Evolutionary conservation across 2,888 invertebrate species (phyloP).

Genomic region (Cetonia aurata): DNA sequence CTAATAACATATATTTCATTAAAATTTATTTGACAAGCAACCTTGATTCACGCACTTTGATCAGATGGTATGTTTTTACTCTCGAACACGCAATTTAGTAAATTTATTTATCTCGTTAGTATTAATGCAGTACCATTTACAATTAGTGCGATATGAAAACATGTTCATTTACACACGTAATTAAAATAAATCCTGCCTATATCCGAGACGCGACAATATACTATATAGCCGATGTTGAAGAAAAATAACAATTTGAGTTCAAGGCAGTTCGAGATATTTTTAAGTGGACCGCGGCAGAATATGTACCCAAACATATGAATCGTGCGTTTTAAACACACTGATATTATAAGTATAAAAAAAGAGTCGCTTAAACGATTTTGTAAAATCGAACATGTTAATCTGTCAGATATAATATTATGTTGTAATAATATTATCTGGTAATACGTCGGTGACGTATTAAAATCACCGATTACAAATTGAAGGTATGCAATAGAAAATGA

Average conservation of each 20-base stretch:
- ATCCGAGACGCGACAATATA: neutral
- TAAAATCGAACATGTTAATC: neutral
- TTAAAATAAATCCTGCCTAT: neutral
- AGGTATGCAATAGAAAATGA: no score
- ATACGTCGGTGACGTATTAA: no score
- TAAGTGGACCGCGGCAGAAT: conserved; percentile 8
- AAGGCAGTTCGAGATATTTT: conserved; percentile 36
- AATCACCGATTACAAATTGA: no score
- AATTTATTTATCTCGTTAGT: no score
- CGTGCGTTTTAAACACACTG: neutral
- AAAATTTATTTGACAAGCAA: no score
- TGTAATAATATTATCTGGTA: no score
- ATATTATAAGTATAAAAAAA: neutral
- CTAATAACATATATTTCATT: no score
- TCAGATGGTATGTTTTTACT: no score
- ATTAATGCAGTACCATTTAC: no score
- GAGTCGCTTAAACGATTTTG: neutral
- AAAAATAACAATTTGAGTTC: conserved; percentile 30
- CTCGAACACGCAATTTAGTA: no score
- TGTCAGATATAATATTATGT: neutral
- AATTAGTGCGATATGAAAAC: conserved; percentile 3
- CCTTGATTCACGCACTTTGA: no score
- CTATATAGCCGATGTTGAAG: neutral
- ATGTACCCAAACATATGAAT: neutral
- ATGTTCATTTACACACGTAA: conserved; percentile 8